Evolutionary conservation across 2,888 invertebrate species (phyloP).

Genomic region (Cryptocheilus praepositus): DNA sequence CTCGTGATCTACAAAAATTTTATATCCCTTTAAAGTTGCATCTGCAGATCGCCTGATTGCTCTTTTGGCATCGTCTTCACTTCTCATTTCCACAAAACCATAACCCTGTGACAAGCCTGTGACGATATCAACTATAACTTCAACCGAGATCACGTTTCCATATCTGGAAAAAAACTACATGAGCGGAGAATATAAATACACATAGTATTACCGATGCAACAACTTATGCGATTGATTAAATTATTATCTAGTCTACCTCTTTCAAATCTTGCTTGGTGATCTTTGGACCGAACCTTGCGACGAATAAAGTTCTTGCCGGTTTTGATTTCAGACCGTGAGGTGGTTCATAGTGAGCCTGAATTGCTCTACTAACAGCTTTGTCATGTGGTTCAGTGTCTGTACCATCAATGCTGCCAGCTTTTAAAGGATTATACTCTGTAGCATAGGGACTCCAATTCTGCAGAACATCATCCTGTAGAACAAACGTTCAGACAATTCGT

Average conservation of each 20-base stretch:
- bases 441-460: constrained; percentile 77
- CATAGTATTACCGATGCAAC: too few relatives aligned
- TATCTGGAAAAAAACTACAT: constrained; percentile 82
- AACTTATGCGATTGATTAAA: too few relatives aligned
- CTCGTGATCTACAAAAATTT: constrained; percentile 87
- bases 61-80: constrained; percentile 78
- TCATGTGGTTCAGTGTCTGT: constrained; percentile 91
- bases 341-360: constrained; percentile 81
- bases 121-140: constrained; percentile 83
- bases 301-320: constrained; percentile 84
- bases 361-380: constrained; percentile 83
- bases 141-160: constrained; percentile 78
- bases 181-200: too few relatives aligned
- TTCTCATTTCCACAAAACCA: constrained; percentile 89
- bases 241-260: constrained; percentile 62
- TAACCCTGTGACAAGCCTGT: constrained; percentile 90
- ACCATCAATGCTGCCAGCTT: constrained; percentile 91
- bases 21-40: constrained; percentile 80
- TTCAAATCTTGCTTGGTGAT: constrained; percentile 79
- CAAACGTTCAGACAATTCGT: neutral
- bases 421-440: constrained; percentile 85
- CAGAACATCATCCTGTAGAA: constrained; percentile 23
- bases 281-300: constrained; percentile 83
- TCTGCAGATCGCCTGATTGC: constrained; percentile 80
- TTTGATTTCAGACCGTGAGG: constrained; percentile 82